Evolutionary conservation across 2,888 invertebrate species (phyloP), one percentile per base, ranked within the genome.

Genomic region (Thymelicus sylvestris): DNA sequence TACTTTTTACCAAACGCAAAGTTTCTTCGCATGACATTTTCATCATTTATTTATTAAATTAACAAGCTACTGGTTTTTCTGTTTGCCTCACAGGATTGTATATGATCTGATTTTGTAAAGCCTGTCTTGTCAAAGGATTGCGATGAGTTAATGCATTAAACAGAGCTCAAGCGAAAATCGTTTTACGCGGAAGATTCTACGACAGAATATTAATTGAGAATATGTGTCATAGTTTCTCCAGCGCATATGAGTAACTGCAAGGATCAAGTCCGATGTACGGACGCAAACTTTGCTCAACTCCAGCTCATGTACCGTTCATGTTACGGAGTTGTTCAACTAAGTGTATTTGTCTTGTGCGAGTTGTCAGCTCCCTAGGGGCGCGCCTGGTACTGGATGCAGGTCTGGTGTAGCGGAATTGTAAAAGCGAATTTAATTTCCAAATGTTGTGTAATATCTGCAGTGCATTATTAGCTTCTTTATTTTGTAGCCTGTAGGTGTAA

Each of bases 301-400:
- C 3, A 50, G 50, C 15, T 31, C 31, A 31, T 31, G 31, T 19
- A 52, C 50, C 7, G 50, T 19, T 52, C 50, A 52, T 7, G 50
- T 19, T 10, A 0, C 44, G 19, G 19, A 52, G 8, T 19, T 52
- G 50, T 52, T 52, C 50, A 15, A 7, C 15, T 52, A 52, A 52
- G 19, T 52, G 50, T 52, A 52, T 52, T 52, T 52, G 50, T 52
- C 19, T 52, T 52, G 50, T 8, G 50, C 15, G 19, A 52, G 50
- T 52, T 52, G 7, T 6, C 15, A 15, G 10, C 44, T 44, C 44
- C 8, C 41, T 15, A 15, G 50, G 19, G 4, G 8, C 50, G 8
- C 7, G 15, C 31, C 31, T 31, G 7, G 8, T 7, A 19, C 6
- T 8, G 48, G 50, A 52, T 19, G 50, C 5, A 47, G 7, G 15